Base-by-base conservation (phyloP, 2,113 vertebrate genomes). In the Jaculus jaculus region DNA sequence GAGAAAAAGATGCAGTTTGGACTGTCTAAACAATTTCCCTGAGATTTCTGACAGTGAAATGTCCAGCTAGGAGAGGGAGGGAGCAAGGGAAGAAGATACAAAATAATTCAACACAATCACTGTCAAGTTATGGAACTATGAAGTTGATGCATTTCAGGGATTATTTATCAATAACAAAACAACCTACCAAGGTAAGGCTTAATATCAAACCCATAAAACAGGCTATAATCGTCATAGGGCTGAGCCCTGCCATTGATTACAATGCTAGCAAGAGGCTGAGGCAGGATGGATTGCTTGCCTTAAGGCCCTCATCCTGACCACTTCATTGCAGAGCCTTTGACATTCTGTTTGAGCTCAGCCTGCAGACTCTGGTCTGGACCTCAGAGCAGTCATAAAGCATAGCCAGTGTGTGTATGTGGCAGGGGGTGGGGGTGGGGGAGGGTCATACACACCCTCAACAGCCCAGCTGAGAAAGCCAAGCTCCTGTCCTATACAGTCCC, bases 401-500 rank as follows among this genome's bases (percentile, higher is more conserved):
- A 16, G 7, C 54, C 54, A 54, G 11, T 54, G 54, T 54, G 54
- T 54, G 54, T 54, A 12, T 18, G 21, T 11, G 16, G 28, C 20
- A 10, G 0, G 47, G 34, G 47, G 0, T 47, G 34, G 47, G 54
- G 9, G 51, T 54, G 54, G 54, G 2, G 13, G 3, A 8, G 42
- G 42, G 42, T 47, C 42, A 47, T 47, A 1, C 13, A 4, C 15
- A 78, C 17, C 47, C 42, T 23, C 58, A 23, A 21, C 0, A 20
- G 63, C 15, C 47, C 24, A 0, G 0, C 0, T 4, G 9, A 24
- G 10, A 3, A 60, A 30, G 34, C 30, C 7, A 61, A 32, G 20
- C 8, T 12, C 42, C 42, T 0, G 1, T 8, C 6, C 60, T 30
- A 9, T 20, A 7, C 16, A 9, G 6, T 21, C 58, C 60, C 4